A percentile compares a stretch with the other conserved stretches of the same genome.
phyloP scores from a whole-genome alignment of 2,888 invertebrate genomes.

The Amblyjoppa proteus region DNA sequence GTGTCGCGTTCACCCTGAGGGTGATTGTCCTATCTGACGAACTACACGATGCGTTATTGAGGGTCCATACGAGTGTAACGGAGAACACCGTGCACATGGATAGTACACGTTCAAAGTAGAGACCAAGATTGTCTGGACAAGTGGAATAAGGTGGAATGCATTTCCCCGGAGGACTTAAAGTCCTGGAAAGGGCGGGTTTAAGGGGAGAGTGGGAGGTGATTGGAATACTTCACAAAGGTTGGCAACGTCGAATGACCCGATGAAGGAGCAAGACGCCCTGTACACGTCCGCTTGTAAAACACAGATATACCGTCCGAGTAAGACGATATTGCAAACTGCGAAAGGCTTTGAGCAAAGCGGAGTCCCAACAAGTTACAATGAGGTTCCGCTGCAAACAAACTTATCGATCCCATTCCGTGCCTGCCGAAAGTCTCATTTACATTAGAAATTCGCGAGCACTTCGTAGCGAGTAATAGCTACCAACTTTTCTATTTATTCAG shows the following conservation, averaged over 20 bases:
- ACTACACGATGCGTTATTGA: slow-evolving; percentile 25
- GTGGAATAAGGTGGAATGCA: slow-evolving; percentile 25
- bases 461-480: background rate
- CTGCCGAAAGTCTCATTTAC: background rate
- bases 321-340: background rate
- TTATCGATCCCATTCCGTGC: background rate
- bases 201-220: background rate
- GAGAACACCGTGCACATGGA: background rate
- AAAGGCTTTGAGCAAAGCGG: background rate
- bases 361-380: background rate
- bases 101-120: background rate
- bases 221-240: slow-evolving; percentile 33
- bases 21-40: slow-evolving; percentile 39
- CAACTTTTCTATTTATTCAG: background rate
- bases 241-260: slow-evolving; percentile 17
- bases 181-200: background rate
- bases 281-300: background rate
- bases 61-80: background rate
- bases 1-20: slow-evolving; percentile 1
- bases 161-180: slow-evolving; percentile 12
- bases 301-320: background rate
- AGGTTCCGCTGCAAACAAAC: background rate
- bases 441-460: slow-evolving; percentile 1
- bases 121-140: background rate
- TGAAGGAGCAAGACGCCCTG: background rate